Evolutionary conservation across 2,113 vertebrate species (phyloP).

Genomic region (Tor tambroides): DNA sequence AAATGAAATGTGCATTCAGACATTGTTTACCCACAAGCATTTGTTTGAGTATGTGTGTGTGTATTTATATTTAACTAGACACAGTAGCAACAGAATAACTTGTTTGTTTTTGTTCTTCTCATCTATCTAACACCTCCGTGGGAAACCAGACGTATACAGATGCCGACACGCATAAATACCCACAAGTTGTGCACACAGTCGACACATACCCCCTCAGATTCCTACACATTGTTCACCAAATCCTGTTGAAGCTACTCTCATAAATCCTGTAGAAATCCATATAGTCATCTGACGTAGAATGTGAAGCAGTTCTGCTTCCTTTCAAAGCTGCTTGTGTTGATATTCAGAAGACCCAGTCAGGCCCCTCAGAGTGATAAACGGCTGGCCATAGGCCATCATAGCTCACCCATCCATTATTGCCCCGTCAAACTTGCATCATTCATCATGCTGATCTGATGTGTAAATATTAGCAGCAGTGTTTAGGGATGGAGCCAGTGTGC

Average conservation of each 20-base stretch:
- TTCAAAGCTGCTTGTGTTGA: slow-evolving; percentile 49
- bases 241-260: slow-evolving; percentile 13
- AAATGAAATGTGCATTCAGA: slow-evolving; percentile 16
- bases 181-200: neutral
- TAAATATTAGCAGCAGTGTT: slow-evolving; percentile 46
- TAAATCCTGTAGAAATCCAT: slow-evolving; percentile 41
- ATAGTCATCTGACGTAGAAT: neutral
- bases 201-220: slow-evolving; percentile 2
- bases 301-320: slow-evolving; percentile 42
- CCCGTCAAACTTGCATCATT: slow-evolving; percentile 50
- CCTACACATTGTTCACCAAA: slow-evolving; percentile 4
- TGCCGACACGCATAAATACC: slow-evolving; percentile 12
- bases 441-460: slow-evolving; percentile 52
- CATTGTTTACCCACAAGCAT: slow-evolving; percentile 17
- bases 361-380: slow-evolving; percentile 55
- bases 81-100: slow-evolving; percentile 11
- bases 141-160: neutral
- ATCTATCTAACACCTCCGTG: slow-evolving; percentile 1
- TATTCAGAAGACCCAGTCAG: slow-evolving; percentile 36
- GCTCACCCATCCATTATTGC: slow-evolving; percentile 48
- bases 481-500: slow-evolving; percentile 17
- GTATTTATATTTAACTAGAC: slow-evolving; percentile 27
- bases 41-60: neutral
- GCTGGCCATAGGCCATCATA: slow-evolving; percentile 42
- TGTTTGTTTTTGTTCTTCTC: slow-evolving; percentile 5